phyloP scores from a whole-genome alignment of 2,888 invertebrate species.

The Drosophila atripex region DNA sequence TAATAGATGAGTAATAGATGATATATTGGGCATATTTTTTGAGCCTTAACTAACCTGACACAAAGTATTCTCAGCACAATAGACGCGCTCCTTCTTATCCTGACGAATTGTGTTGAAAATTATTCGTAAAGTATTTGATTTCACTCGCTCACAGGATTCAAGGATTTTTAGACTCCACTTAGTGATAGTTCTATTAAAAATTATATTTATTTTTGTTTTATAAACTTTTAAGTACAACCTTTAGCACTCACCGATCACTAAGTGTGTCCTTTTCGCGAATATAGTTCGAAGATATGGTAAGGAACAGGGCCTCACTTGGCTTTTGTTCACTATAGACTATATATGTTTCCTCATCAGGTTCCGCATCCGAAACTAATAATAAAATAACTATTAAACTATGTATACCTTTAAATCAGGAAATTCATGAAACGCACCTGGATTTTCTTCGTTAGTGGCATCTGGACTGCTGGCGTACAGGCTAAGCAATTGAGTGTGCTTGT shows the following conservation, averaged over 20 bases:
- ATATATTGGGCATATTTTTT: neutral
- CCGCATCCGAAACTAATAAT: constrained; percentile 80
- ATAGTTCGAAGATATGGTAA: constrained; percentile 84
- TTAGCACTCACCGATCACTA: constrained; percentile 80
- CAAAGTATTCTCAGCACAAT: constrained; percentile 85
- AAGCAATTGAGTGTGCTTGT: constrained; percentile 67
- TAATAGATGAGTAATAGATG: neutral
- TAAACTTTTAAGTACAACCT: neutral
- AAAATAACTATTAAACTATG: neutral
- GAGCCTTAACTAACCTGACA: constrained; percentile 84
- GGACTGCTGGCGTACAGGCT: constrained; percentile 59
- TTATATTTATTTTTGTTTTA: neutral
- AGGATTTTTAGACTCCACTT: constrained; percentile 85
- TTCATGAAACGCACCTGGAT: constrained; percentile 31
- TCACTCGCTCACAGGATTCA: constrained; percentile 84
- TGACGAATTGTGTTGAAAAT: constrained; percentile 87
- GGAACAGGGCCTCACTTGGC: constrained; percentile 83
- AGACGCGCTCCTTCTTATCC: constrained; percentile 86
- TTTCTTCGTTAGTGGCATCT: constrained; percentile 50
- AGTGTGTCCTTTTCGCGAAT: constrained; percentile 85
- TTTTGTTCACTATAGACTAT: constrained; percentile 72
- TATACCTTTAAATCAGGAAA: neutral
- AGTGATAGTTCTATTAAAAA: constrained; percentile 79
- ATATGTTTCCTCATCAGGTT: constrained; percentile 83
- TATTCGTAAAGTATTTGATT: constrained; percentile 85